Evolutionary conservation across 2,797 vertebrate genomes (phyloP).

Genomic region (Cirrhinus mrigala): DNA sequence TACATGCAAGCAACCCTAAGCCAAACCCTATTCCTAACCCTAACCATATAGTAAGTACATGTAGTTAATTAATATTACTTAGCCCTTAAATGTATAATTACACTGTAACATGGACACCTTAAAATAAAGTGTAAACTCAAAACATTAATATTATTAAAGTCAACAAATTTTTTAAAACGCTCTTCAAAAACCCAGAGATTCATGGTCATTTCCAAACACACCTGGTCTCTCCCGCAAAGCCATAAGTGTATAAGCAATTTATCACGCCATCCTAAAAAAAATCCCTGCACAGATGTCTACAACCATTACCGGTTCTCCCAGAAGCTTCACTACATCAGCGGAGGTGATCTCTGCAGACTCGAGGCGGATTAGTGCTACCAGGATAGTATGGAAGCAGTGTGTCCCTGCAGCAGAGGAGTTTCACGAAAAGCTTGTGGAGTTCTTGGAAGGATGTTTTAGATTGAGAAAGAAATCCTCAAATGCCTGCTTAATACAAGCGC

Average conservation of each 20-base stretch:
- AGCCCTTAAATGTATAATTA: too few species aligned
- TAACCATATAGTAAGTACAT: too few species aligned
- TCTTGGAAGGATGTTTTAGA: constrained; percentile 51
- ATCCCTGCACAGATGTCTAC: neutral
- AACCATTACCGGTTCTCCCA: neutral
- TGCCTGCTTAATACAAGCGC: constrained; percentile 31
- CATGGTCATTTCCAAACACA: neutral
- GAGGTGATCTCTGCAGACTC: constrained; percentile 27
- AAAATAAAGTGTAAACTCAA: neutral
- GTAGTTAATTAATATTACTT: too few species aligned
- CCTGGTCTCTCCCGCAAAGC: neutral
- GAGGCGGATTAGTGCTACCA: constrained; percentile 28
- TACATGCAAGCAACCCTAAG: too few species aligned
- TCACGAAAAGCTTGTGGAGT: constrained; percentile 27
- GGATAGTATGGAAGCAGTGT: constrained; percentile 30
- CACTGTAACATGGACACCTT: too few species aligned
- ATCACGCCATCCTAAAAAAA: neutral
- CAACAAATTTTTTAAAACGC: neutral
- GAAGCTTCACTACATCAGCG: constrained; percentile 13
- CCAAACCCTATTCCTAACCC: too few species aligned
- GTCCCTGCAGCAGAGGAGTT: neutral
- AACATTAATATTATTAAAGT: neutral
- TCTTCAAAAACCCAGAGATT: neutral
- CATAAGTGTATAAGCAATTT: constrained; percentile 1
- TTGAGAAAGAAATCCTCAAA: constrained; percentile 52